Evolutionary conservation across 2,888 invertebrate species (phyloP).

Genomic region (Lycophotia porphyrea): DNA sequence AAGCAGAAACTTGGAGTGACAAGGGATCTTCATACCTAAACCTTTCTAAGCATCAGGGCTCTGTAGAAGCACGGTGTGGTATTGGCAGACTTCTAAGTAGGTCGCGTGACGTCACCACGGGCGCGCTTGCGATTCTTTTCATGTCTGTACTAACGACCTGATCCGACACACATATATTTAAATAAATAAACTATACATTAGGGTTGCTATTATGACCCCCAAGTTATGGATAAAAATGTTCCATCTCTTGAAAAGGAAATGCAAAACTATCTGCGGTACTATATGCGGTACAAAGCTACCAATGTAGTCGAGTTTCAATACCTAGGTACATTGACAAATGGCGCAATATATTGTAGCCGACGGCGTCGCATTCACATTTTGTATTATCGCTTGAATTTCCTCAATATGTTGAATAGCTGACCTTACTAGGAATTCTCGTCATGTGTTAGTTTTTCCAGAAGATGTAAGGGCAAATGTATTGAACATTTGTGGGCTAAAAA

Average conservation of each 20-base stretch:
- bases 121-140: too few relatives aligned
- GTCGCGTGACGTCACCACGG: too few relatives aligned
- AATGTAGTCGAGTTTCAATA: constrained; percentile 4
- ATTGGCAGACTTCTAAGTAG: too few relatives aligned
- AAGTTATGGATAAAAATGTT: neutral
- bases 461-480: neutral
- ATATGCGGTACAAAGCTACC: neutral
- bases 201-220: too few relatives aligned
- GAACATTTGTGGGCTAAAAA: neutral
- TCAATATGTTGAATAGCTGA: neutral
- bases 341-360: constrained; percentile 1
- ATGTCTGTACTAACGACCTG: too few relatives aligned
- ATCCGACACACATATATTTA: too few relatives aligned
- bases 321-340: constrained; percentile 10
- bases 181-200: too few relatives aligned
- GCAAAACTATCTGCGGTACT: neutral
- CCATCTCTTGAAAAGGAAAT: neutral
- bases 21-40: neutral
- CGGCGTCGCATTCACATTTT: neutral
- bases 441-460: neutral
- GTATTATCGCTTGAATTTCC: neutral
- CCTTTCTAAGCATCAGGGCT: neutral
- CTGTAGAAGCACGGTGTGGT: too few relatives aligned
- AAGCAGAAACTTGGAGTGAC: constrained; percentile 8
- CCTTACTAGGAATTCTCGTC: neutral